Evolutionary conservation across 2,113 vertebrate species (phyloP), one percentile per base, ranked within the genome.

Genomic region (Halichoeres trimaculatus): DNA sequence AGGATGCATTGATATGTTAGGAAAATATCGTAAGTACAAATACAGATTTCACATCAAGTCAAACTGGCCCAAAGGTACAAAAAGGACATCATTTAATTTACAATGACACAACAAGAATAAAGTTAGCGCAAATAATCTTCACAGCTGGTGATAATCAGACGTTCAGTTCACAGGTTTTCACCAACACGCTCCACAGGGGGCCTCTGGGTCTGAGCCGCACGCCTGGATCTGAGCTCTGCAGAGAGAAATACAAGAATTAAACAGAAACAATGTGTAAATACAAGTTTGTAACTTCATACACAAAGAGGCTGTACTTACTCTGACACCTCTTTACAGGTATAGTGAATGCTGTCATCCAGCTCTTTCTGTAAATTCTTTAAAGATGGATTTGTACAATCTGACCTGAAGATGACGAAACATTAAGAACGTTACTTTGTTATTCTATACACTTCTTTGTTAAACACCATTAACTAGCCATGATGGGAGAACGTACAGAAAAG

Each of bases 301-400:
- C 57, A 58, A 52, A 58, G 51, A 26, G 2, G 20, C 10, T 30
- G 1, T 19, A 87, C 93, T 90, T 53, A 94, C 93, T 83, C 63
- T 8, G 60, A 1, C 36, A 93, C 89, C 9, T 84, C 73, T 23
- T 51, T 85, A 84, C 93, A 94, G 17, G 13, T 64, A 19, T 90
- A 93, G 3, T 1, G 17, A 24, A 93, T 89, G 10, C 77, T 68
- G 11, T 8, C 0, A 24, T 67, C 35, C 58, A 94, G 74, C 5
- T 26, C 22, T 0, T 41, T 70, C 74, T 86, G 59, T 51, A 94
- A 70, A 10, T 66, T 16, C 17, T 85, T 20, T 3, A 94, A 79
- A 34, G 92, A 94, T 10, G n/a, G 6, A 54, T 82, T 70, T 1
- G 38, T 40, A 38, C 93, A 94, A 61, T 85, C 85, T 53, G 83